Base-by-base conservation (phyloP, 2,797 vertebrate species). In the Craterocephalus amniculus region DNA sequence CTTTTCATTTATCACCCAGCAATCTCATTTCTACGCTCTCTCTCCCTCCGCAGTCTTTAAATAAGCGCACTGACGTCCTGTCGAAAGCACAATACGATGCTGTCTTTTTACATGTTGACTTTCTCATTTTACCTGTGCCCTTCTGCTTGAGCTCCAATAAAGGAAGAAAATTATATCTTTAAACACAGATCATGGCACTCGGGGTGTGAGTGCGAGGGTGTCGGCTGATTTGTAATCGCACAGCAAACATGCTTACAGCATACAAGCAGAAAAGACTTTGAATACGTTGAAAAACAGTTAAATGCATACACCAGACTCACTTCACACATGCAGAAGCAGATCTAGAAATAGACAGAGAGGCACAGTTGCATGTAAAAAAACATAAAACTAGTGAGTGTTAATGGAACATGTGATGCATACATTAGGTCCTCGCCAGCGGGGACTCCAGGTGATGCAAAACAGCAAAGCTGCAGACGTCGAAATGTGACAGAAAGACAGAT, bases 101-200 rank as follows among this genome's bases (percentile, higher is more conserved):
- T 59, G 80, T 78, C 78, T 73, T 54, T 67, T 71, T 22, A 34
- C 74, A 72, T 57, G 78, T 65, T 70, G 79, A 34, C 24, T 59
- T 58, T 69, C 71, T 78, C 66, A 29, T 82, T 71, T 72, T 76
- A 78, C 80, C 81, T 76, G 43, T 16, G 58, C 45, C 14, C 71
- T 63, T 83, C 52, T 40, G 43, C 63, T 65, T 22, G 1, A 24
- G 5, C 66, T 64, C 73, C 81, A 70, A 88, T 67, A 43, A 87
- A 70, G 72, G 34, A 55, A 43, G 84, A 70, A 84, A 81, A 88
- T 84, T 58, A 72, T 80, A 72, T 73, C 81, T 86, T 90, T 73
- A 81, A 78, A 70, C 72, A 52, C 58, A 62, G 71, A 72, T 78
- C 48, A 67, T 18, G 48, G 34, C 48, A 35, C 26, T 60, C 1